Conservation (phyloP, 2,113 vertebrate species). For the Oxygymnocypris stewartii region DNA sequence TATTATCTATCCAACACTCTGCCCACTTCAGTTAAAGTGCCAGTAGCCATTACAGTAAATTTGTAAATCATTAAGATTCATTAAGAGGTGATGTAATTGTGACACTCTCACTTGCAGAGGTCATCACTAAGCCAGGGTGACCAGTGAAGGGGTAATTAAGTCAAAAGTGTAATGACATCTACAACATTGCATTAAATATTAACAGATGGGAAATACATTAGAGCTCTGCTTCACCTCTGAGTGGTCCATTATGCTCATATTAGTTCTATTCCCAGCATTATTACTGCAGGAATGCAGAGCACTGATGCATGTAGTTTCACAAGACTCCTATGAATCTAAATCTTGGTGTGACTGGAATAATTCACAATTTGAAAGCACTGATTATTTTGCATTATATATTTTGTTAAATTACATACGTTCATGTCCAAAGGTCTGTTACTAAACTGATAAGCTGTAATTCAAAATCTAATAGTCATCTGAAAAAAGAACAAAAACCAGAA, state of each 20-base stretch:
- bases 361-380: constrained; percentile 11
- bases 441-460: background rate
- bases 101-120: constrained; percentile 26
- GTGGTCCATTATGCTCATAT: constrained; percentile 38
- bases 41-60: background rate
- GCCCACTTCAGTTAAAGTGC: background rate
- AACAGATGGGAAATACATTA: constrained; percentile 57
- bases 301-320: background rate
- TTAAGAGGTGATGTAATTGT: constrained; percentile 33
- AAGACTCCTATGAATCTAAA: constrained; percentile 5
- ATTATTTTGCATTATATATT: background rate
- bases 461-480: background rate
- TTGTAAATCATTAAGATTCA: constrained; percentile 20
- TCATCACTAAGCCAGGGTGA: constrained; percentile 27
- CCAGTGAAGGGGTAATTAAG: constrained; percentile 47
- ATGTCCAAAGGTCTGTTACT: background rate
- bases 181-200: constrained; percentile 56
- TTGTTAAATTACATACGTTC: background rate
- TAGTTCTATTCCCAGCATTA: constrained; percentile 25
- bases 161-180: constrained; percentile 41
- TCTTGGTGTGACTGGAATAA: constrained; percentile 12
- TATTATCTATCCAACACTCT: background rate
- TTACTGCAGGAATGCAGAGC: constrained; percentile 31
- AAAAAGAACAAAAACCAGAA: background rate
- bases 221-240: constrained; percentile 45